These are phyloP conservation scores for Illadopsis cleaveri DNA, from an alignment of 2,113 vertebrate genomes.

Conservation along the genomic window DNA sequence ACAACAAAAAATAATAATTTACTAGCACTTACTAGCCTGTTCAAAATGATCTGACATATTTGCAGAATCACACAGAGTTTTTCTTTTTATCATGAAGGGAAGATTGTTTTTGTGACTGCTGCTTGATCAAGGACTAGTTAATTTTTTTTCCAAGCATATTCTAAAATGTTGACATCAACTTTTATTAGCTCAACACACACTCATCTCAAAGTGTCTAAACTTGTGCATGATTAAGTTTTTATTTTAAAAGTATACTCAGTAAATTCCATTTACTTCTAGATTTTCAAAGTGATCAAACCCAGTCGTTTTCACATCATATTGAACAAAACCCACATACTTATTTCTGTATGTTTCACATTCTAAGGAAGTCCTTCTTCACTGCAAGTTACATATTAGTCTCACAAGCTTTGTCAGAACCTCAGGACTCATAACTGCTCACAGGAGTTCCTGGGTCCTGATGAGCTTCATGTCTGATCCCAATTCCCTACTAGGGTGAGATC, in stretches of 20 bases:
- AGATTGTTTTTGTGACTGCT: slow-evolving; percentile 57
- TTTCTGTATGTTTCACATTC: background rate
- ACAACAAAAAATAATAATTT: slow-evolving; percentile 60
- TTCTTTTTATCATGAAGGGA: slow-evolving; percentile 57
- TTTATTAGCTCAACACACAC: slow-evolving; percentile 46
- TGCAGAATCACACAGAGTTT: slow-evolving; percentile 52
- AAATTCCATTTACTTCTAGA: slow-evolving; percentile 9
- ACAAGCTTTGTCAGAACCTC: background rate
- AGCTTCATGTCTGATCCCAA: background rate
- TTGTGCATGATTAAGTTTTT: background rate
- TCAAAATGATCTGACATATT: slow-evolving; percentile 61
- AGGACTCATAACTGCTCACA: background rate
- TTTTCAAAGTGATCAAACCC: slow-evolving; percentile 45
- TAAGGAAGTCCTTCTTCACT: background rate
- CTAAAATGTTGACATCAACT: slow-evolving; percentile 55
- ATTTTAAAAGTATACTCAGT: background rate
- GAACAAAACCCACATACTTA: background rate
- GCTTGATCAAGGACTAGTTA: slow-evolving; percentile 57
- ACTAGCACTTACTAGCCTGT: slow-evolving; percentile 59
- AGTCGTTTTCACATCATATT: background rate
- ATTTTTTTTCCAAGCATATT: slow-evolving; percentile 36
- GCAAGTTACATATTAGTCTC: background rate
- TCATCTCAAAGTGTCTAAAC: slow-evolving; percentile 38
- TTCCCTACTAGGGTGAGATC: background rate
- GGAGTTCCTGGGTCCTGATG: background rate